phyloP scores from a whole-genome alignment of 2,888 invertebrate genomes.

The Cremastinae sp. region DNA sequence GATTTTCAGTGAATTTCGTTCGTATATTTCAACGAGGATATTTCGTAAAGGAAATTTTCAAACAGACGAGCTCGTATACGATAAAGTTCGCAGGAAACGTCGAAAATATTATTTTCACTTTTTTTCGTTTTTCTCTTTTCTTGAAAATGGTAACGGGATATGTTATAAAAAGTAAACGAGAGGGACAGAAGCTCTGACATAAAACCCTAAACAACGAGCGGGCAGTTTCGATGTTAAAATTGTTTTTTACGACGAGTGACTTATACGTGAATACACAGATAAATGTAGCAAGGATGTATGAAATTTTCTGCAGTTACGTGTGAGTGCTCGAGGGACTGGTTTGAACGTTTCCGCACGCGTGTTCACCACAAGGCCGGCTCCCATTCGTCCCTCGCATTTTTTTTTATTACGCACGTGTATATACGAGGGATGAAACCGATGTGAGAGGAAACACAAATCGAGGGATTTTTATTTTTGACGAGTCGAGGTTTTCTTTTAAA shows the following conservation, averaged over 20 bases:
- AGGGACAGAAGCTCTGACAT: constrained; percentile 15
- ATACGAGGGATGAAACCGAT: background rate
- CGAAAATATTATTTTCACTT: background rate
- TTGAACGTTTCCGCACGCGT: background rate
- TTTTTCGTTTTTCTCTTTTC: background rate
- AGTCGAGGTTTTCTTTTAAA: too few relatives aligned
- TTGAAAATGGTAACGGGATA: background rate
- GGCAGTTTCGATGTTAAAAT: constrained; percentile 58
- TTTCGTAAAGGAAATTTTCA: too few relatives aligned
- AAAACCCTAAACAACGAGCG: constrained; percentile 46
- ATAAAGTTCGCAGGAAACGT: too few relatives aligned
- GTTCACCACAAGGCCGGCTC: too few relatives aligned
- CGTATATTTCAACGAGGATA: too few relatives aligned
- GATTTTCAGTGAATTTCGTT: too few relatives aligned
- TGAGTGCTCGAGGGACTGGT: background rate
- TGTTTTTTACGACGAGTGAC: constrained; percentile 41
- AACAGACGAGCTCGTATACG: too few relatives aligned
- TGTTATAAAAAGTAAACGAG: constrained; percentile 12
- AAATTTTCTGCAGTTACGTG: background rate
- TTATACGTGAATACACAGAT: background rate
- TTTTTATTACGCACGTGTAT: background rate
- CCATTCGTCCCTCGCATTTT: too few relatives aligned
- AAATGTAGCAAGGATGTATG: background rate
- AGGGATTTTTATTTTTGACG: background rate
- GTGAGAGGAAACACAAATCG: constrained; percentile 3